These are phyloP conservation scores for Pipra filicauda DNA, from an alignment of 2,113 vertebrate species.

Conservation along the genomic window DNA sequence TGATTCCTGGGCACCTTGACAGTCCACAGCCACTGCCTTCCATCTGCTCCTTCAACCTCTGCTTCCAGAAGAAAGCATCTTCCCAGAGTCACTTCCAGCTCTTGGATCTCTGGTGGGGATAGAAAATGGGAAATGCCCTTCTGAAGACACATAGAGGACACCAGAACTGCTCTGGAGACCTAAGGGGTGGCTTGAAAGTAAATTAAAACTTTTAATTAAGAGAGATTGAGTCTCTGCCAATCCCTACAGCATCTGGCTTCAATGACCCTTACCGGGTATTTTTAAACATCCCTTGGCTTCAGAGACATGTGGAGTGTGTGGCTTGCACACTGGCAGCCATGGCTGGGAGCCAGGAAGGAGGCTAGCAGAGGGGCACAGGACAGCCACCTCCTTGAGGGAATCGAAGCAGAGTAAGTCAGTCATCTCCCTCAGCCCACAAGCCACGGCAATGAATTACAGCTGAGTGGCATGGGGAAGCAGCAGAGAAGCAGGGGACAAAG, in stretches of 20 bases:
- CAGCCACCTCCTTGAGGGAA: neutral
- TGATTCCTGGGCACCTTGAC: neutral
- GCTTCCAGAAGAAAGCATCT: neutral
- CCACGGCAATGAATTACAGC: neutral
- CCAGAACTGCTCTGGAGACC: rapidly evolving
- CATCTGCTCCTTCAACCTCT: neutral
- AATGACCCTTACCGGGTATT: neutral
- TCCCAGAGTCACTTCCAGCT: neutral
- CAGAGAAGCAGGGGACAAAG: neutral
- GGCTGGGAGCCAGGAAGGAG: neutral
- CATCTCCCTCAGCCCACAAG: neutral
- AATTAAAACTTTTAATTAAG: neutral
- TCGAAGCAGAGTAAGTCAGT: neutral
- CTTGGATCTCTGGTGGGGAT: neutral
- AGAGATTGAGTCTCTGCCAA: neutral
- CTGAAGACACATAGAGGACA: neutral
- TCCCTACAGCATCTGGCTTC: neutral
- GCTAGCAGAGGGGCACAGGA: rapidly evolving
- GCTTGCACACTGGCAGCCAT: rapidly evolving
- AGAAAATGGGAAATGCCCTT: neutral
- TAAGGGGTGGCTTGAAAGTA: neutral
- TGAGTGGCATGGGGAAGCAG: neutral
- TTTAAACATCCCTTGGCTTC: neutral
- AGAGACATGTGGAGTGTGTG: rapidly evolving
- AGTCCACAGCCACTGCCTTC: neutral